These are phyloP conservation scores for Crypturellus undulatus DNA, from an alignment of 2,113 vertebrate genomes.

Conservation along the genomic window DNA sequence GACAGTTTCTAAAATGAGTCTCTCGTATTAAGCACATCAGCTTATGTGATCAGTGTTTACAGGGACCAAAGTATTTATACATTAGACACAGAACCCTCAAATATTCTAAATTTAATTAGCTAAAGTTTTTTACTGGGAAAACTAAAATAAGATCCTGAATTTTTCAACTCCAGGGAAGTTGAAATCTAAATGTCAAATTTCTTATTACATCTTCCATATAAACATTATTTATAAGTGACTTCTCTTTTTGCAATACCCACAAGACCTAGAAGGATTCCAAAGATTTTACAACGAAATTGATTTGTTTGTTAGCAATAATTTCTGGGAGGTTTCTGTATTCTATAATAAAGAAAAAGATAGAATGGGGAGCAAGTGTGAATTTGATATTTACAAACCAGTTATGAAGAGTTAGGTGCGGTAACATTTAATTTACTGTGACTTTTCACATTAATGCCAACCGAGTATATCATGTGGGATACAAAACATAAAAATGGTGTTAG, in stretches of 20 bases:
- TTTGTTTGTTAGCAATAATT: not conserved
- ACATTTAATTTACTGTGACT: constrained; percentile 40
- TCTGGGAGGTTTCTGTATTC: not conserved
- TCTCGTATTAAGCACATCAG: not conserved
- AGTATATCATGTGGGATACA: not conserved
- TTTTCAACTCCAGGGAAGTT: not conserved
- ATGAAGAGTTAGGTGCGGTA: not conserved
- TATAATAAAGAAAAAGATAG: not conserved
- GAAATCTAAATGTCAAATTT: not conserved
- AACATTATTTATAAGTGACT: not conserved
- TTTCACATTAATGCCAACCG: constrained; percentile 1
- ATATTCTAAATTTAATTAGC: not conserved
- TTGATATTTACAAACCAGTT: constrained; percentile 49
- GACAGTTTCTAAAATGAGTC: constrained; percentile 30
- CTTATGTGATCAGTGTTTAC: not conserved
- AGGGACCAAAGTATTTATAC: not conserved
- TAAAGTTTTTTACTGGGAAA: not conserved
- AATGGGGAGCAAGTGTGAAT: not conserved
- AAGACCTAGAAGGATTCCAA: not conserved
- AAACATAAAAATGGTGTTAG: not conserved
- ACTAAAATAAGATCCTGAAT: not conserved
- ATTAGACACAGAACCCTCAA: not conserved
- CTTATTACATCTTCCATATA: not conserved
- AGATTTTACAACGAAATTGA: not conserved
- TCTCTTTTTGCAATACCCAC: not conserved